A percentile compares a stretch with the other conserved stretches of the same genome.
Evolutionary conservation across 2,797 vertebrate species (phyloP).

Genomic region (Sorex maritimensis): DNA sequence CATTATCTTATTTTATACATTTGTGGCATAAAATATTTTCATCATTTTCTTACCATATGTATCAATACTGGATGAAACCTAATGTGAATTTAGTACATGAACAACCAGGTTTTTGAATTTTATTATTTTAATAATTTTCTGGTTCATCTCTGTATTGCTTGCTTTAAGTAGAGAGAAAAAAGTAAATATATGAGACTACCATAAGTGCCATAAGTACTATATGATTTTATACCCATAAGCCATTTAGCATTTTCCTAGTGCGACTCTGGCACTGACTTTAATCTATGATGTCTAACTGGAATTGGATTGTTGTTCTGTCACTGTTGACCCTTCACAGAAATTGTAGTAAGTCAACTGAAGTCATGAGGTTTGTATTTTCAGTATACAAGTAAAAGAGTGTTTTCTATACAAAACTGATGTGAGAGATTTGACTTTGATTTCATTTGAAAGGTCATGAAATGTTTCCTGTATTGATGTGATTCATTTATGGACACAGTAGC

Average conservation of each 20-base stretch:
- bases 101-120: background rate
- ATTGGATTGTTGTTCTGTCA: background rate
- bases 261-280: background rate
- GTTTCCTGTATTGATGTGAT: background rate
- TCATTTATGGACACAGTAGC: background rate
- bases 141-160: background rate
- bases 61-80: background rate
- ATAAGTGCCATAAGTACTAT: background rate
- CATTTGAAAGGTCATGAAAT: constrained; percentile 11
- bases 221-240: background rate
- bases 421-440: constrained; percentile 38
- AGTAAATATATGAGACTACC: background rate
- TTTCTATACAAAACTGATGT: constrained; percentile 27
- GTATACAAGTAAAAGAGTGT: background rate
- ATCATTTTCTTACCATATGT: background rate
- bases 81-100: background rate
- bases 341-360: constrained; percentile 17
- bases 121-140: background rate
- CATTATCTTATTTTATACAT: background rate
- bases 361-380: constrained; percentile 12
- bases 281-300: background rate
- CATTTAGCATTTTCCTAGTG: background rate
- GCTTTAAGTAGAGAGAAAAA: background rate
- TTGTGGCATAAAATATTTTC: background rate
- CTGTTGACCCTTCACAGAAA: background rate